Evolutionary conservation across 2,888 invertebrate species (phyloP), one percentile per base, ranked within the genome.

Genomic region (Drepana falcataria): DNA sequence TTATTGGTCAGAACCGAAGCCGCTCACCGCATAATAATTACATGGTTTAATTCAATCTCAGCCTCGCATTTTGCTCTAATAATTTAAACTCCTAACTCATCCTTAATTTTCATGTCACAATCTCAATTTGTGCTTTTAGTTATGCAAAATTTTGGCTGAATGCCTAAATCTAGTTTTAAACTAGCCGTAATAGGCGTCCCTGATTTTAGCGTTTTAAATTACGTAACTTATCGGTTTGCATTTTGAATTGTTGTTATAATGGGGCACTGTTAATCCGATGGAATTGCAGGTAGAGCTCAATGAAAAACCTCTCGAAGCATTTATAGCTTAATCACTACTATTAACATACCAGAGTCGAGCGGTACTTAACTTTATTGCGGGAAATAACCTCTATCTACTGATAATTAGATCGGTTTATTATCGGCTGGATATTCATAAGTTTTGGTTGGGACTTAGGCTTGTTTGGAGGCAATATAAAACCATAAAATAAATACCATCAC

Each of bases 261-360:
- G 37, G 4, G 44, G 44, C 44, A 44, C 9, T 44, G 44, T 44
- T 44, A 44, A 9, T 44, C 44, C 44, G 9, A 44, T 44, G 44
- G 9, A 9, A 44, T 44, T 44, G 9, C 44, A 44, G 44, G 44
- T 44, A 44, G 7, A 44, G 44, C 9, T 44, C 44, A 61, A 60
- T 65, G 66, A 63, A 68, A 66, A 67, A 69, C 60, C 64, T 61
- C 48, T 51, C 2, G 62, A 55, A 47, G 44, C 65, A 67, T 69
- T 65, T 68, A 69, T 63, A 58, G 37, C 57, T 65, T 63, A 69
- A 67, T 65, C 64, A 63, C 64, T 56, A 7, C 53, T 59, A 65
- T 64, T 69, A 65, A 55, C 65, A 65, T 56, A 68, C 69, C 57
- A 68, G 65, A 64, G 60, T 58, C 47, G 58, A 48, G 48, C 51